phyloP scores from a whole-genome alignment of 2,113 vertebrate species.

The Sula dactylatra region DNA sequence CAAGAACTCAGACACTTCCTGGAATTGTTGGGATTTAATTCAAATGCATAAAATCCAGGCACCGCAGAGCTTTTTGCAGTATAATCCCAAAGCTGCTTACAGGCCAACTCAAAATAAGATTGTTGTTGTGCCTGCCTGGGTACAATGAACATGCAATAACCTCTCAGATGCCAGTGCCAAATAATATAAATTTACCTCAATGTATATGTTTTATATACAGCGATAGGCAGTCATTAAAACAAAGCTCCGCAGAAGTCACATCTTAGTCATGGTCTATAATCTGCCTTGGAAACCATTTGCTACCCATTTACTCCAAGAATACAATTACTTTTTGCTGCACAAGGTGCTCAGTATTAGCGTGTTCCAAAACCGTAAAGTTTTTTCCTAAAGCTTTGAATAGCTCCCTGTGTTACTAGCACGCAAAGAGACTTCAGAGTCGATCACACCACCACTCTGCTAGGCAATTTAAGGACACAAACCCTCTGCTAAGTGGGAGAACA shows the following conservation, averaged over 20 bases:
- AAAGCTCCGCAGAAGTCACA: not conserved
- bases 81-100: conserved; percentile 57
- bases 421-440: not conserved
- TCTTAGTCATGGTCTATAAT: not conserved
- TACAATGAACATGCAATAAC: not conserved
- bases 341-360: not conserved
- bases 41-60: conserved; percentile 18
- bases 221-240: not conserved
- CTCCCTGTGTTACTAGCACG: not conserved
- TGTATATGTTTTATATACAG: not conserved
- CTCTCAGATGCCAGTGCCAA: not conserved
- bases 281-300: not conserved
- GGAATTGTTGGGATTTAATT: conserved; percentile 12
- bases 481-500: not conserved
- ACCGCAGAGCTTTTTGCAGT: not conserved
- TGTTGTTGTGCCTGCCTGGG: not conserved
- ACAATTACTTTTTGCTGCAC: not conserved
- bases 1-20: not conserved
- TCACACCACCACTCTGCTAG: not conserved
- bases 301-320: not conserved
- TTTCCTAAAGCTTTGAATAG: not conserved
- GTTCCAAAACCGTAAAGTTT: not conserved
- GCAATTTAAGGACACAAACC: not conserved
- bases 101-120: conserved; percentile 22
- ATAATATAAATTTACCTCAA: not conserved